Conservation (phyloP, 2,888 invertebrate genomes). For the Epiblema foenella region DNA sequence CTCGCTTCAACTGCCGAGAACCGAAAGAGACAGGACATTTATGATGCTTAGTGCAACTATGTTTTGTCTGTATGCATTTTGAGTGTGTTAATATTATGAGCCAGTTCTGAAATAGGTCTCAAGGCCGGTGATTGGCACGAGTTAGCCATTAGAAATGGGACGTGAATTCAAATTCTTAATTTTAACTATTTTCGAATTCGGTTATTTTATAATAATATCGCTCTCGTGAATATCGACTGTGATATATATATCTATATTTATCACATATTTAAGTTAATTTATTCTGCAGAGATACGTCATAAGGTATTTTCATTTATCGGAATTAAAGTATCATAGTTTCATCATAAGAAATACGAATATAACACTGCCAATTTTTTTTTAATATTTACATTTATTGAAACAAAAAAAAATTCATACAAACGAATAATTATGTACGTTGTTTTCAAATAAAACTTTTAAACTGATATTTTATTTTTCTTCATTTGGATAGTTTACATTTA, state of each 20-base stretch:
- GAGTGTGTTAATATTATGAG: constrained; percentile 41
- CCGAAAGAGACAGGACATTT: background rate
- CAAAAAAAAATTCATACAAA: too few species aligned
- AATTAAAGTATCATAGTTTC: too few species aligned
- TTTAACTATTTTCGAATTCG: background rate
- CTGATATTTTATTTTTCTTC: background rate
- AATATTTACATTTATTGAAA: too few species aligned
- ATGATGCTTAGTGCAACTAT: constrained; percentile 34
- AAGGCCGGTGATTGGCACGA: constrained; percentile 45
- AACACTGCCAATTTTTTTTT: too few species aligned
- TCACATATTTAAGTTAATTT: too few species aligned
- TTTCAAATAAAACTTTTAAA: background rate
- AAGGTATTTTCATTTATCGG: too few species aligned
- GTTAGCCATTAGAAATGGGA: constrained; percentile 37
- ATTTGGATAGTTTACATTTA: background rate
- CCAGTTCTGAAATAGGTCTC: constrained; percentile 44
- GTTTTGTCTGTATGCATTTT: constrained; percentile 43
- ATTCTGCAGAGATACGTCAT: too few species aligned
- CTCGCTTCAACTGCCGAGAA: background rate
- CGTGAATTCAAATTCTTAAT: constrained; percentile 36
- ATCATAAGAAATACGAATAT: too few species aligned
- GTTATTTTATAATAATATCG: too few species aligned
- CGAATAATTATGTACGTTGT: background rate
- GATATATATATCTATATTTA: too few species aligned
- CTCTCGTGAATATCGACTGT: too few species aligned